Conservation (phyloP, 2,888 invertebrate genomes). For the Pomacea canaliculata region DNA sequence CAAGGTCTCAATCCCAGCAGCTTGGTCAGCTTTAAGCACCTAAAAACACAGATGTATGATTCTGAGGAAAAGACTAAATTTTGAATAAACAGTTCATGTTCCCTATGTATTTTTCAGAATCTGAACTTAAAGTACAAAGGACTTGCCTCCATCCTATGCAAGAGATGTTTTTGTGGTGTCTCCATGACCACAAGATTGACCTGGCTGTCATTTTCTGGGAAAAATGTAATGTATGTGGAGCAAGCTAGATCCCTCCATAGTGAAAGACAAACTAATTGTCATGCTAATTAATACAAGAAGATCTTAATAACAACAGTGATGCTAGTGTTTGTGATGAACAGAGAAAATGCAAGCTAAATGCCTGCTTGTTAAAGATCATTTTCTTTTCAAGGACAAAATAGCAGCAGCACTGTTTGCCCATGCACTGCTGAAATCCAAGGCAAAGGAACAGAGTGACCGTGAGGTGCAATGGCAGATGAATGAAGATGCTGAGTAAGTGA, state of each 20-base stretch:
- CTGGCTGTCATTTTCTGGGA: constrained; percentile 27
- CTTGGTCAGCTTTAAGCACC: no score
- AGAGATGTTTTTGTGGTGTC: constrained; percentile 28
- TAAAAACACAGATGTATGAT: no score
- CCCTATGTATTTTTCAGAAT: not conserved
- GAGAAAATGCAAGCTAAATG: no score
- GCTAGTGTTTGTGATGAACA: no score
- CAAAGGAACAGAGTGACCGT: constrained; percentile 9
- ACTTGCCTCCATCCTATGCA: constrained; percentile 29
- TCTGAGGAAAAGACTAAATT: no score
- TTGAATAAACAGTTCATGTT: no score
- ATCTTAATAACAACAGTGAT: not conserved
- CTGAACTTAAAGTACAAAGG: constrained; percentile 14
- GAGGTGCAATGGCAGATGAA: constrained; percentile 20
- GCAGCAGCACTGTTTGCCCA: constrained; percentile 26
- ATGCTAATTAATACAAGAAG: not conserved
- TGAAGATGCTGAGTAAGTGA: constrained; percentile 17
- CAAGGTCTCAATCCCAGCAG: no score
- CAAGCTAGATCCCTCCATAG: no score
- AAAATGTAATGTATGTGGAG: constrained; percentile 12
- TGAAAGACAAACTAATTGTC: no score
- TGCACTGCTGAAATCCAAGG: constrained; percentile 8
- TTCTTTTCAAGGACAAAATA: constrained; percentile 24
- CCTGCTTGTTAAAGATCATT: no score
- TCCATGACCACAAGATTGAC: constrained; percentile 9